Base-by-base conservation (phyloP, 37 sponge, comb jelly and placozoan species). In the Cliona cf. orientalis region DNA sequence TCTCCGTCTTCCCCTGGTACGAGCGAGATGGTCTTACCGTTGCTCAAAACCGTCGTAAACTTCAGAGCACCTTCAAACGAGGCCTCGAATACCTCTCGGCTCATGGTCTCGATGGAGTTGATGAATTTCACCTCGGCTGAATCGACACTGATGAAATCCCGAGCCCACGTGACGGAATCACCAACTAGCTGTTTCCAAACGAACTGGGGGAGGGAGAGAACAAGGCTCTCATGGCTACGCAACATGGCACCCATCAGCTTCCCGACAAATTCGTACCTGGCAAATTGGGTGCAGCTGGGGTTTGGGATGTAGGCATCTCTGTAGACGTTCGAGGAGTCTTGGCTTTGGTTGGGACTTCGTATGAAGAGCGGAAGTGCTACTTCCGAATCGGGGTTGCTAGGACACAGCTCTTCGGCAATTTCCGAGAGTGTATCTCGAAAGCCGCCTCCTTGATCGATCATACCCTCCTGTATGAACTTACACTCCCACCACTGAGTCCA, bases 361-460 rank as follows among this genome's bases (percentile, higher is more conserved):
- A 94, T 74, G 81, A 97, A 97, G 33, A 94, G 82, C 1, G 95
- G 91, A 2, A 97, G 85, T 46, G 92, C 77, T 11, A 92, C 81
- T 29, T 71, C 71, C 31, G 78, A 56, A 38, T 88, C 81, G 3
- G 71, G 62, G 25, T 71, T 62, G 43, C 84, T 78, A 2, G 97
- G 97, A 66, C 95, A 94, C 17, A 97, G 85, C 81, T 97, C 97
- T 40, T 97, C 97, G 11, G 95, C 90, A 25, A 97, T 71, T 29
- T 97, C 92, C 4, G 90, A 55, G 12, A 97, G 58, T n/a, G 95
- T 69, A 56, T 97, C 97, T 56, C 97, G 66, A 69, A 97, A 97
- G 0, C 92, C 97, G 45, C 97, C 97, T 63, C 96, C 97, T 74
- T 97, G 97, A 55, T 97, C 97, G 33, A 97, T 94, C 74, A 94